Conservation (phyloP, 2,888 invertebrate species). For the Brenthis hecate region DNA sequence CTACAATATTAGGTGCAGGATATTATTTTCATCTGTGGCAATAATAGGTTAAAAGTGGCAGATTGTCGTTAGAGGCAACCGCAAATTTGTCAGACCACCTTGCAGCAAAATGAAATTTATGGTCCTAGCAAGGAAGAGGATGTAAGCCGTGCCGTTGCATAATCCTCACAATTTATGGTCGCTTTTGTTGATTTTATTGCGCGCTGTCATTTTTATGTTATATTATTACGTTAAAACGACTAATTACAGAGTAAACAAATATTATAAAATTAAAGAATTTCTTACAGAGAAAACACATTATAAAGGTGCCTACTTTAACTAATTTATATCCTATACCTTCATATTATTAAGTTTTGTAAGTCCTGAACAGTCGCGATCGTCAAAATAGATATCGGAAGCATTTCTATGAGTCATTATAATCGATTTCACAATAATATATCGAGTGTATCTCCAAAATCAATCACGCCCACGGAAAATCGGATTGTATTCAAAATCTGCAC, state of each 20-base stretch:
- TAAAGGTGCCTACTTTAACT: neutral
- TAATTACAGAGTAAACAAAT: constrained; percentile 32
- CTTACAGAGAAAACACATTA: no score
- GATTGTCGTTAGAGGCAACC: constrained; percentile 58
- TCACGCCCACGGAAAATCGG: constrained; percentile 79
- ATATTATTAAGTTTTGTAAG: constrained; percentile 20
- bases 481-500: constrained; percentile 75
- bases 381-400: constrained; percentile 48
- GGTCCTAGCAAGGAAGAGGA: constrained; percentile 73
- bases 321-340: constrained; percentile 10
- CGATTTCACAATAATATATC: constrained; percentile 56
- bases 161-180: constrained; percentile 76
- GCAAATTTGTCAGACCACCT: constrained; percentile 83
- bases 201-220: constrained; percentile 59
- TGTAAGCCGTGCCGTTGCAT: constrained; percentile 77
- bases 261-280: neutral
- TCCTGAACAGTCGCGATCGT: constrained; percentile 37
- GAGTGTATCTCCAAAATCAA: constrained; percentile 77
- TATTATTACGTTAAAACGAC: constrained; percentile 51
- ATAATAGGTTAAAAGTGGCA: constrained; percentile 45
- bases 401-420: constrained; percentile 58
- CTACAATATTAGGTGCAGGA: constrained; percentile 10
- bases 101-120: constrained; percentile 79
- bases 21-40: constrained; percentile 40
- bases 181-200: constrained; percentile 70